These are phyloP conservation scores for Drosophila insularis DNA, from an alignment of 1,140 invertebrate species.

Conservation along the genomic window DNA sequence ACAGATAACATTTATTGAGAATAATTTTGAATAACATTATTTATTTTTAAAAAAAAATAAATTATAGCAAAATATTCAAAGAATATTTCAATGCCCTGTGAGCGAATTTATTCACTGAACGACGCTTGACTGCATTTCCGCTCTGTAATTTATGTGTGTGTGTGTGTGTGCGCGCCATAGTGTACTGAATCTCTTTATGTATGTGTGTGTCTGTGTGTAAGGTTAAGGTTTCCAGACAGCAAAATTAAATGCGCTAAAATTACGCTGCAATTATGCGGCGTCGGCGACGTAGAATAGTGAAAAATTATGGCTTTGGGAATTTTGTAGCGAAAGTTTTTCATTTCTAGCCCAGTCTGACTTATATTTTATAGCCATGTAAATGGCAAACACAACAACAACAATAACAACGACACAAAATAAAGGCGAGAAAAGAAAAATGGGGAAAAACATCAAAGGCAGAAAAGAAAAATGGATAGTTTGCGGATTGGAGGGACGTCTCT, in stretches of 20 bases:
- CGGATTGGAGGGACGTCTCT: neutral
- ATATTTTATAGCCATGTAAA: constrained; percentile 68
- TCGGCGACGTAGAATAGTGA: constrained; percentile 61
- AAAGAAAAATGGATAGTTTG: constrained; percentile 16
- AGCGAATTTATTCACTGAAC: neutral
- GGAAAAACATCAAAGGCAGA: constrained; percentile 21
- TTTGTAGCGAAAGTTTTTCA: constrained; percentile 61
- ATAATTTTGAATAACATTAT: no score
- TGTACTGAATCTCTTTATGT: neutral
- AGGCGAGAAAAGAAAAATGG: constrained; percentile 16
- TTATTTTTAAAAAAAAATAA: neutral
- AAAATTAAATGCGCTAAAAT: constrained; percentile 72
- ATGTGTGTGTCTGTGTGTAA: constrained; percentile 20
- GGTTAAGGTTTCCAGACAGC: constrained; percentile 70
- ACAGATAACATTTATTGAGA: no score
- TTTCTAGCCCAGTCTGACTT: constrained; percentile 22
- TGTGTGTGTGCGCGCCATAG: neutral
- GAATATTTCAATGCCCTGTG: constrained; percentile 34
- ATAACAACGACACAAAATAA: no score
- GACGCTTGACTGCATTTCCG: constrained; percentile 29
- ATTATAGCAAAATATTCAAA: constrained; percentile 17
- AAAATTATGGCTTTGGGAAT: constrained; percentile 73
- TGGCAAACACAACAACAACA: constrained; percentile 32
- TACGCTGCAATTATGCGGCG: constrained; percentile 75
- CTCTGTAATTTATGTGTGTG: constrained; percentile 7